Evolutionary conservation across 2,888 invertebrate species (phyloP), one percentile per base, ranked within the genome.

Genomic region (Drepana falcataria): DNA sequence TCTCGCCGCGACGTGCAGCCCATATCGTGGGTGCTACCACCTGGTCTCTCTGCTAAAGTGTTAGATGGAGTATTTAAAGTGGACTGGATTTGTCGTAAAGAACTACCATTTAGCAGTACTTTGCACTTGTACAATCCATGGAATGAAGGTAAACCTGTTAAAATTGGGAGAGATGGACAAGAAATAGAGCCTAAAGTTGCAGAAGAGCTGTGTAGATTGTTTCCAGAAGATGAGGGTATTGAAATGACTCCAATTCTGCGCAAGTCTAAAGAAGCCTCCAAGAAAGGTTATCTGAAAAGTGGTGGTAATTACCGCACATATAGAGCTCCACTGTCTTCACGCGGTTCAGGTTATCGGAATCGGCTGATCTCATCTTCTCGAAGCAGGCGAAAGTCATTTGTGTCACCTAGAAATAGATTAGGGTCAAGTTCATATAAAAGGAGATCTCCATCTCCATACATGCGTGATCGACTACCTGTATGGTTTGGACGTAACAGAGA

Each of bases 101-200:
- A 99, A 81, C 91, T 99, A 60, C 95, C 98, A 2, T 99, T 99
- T 75, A 95, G 95, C 66, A 96, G 95, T 75, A 98, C 98, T 2
- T 93, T 96, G 68, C 98, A 99, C 83, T 91, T 99, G 59, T 97
- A 97, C 77, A 99, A 99, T 90, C 96, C 97, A 3, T 99, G 98
- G 98, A 99, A 99, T 91, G 98, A 99, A 80, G 97, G 98, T 49
- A 98, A 98, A 87, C 98, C 98, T 56, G 99, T 99, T 0, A 99
- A 99, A 92, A 99, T 99, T 73, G 99, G 98, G n/a, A 93, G 99
- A 61, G 99, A 99, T 91, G 99, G 99, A 0, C 96, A 99, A 93
- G 99, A 99, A 93, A 97, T 99, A 66, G 99, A 99, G 81, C 98
- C 98, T 2, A 94, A 96, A 81, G 97, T 98, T 54, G 99, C 98